Evolutionary conservation across 2,113 vertebrate genomes (phyloP), one percentile per base, ranked within the genome.

Genomic region (Microcebus lehilahytsara): DNA sequence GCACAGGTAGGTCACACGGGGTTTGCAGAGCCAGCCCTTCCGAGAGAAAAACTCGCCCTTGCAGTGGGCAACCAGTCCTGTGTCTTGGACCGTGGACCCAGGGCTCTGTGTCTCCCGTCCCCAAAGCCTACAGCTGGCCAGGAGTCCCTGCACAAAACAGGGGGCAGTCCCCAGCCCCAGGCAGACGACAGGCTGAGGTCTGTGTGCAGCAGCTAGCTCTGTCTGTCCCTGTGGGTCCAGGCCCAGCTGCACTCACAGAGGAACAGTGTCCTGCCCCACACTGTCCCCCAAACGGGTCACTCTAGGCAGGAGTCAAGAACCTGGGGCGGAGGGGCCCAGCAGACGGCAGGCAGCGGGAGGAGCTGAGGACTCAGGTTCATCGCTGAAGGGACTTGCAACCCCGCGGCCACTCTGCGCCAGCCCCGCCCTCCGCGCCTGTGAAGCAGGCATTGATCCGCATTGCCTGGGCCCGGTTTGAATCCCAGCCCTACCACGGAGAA

Each of bases 11-110:
- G 30, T 85, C 79, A 14, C 0, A 3, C 3, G 25, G n/a, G 34
- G 19, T 85, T 85, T 84, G 37, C 56, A 89, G 74, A 78, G 3
- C 60, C 69, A 96, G 64, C 64, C 67, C 32, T 95, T 79, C 37
- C 46, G 51, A 91, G 71, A 84, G 30, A 92, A 75, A 40, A 56
- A 4, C 12, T 60, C 69, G 71, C 46, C 23, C 23, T 72, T 85
- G 53, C 67, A 53, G 27, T 67, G 34, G 49, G n/a, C 8, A 11
- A 4, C 51, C 12, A 42, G 16, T n/a, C 10, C 22, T 49, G 60
- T 23, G 10, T n/a, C 78, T 64, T 19, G 19, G 30, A 58, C 19
- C 19, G 14, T 34, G n/a, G 85, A 19, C 40, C 78, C 25, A 9
- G 34, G 17, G 3, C 27, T 13, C 20, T 87, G 69, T 25, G 34